Evolutionary conservation across 2,113 vertebrate species (phyloP).

Genomic region (Dicaeum eximium): DNA sequence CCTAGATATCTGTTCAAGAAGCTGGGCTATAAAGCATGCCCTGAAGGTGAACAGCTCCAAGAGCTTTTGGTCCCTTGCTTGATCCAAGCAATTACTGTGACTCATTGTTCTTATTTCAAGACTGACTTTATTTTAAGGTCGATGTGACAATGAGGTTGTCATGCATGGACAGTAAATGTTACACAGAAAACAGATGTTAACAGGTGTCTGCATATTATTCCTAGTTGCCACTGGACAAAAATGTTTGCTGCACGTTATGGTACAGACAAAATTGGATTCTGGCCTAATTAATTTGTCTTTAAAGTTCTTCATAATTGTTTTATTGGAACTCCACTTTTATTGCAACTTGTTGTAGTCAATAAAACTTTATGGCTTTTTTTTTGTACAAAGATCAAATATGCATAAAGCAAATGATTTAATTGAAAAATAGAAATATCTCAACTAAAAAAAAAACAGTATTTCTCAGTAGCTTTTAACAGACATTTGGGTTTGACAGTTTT

Average conservation of each 20-base stretch:
- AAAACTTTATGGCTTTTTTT: background rate
- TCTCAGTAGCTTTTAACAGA: background rate
- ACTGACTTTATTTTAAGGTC: constrained; percentile 21
- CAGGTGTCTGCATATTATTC: background rate
- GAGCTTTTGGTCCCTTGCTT: background rate
- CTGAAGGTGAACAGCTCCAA: constrained; percentile 19
- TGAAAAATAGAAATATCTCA: background rate
- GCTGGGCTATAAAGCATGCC: background rate
- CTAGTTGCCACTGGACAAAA: background rate
- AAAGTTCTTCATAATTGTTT: background rate
- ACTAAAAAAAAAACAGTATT: background rate
- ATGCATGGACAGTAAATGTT: background rate
- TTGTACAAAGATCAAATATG: background rate
- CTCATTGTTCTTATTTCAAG: constrained; percentile 18
- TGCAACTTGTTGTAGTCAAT: background rate
- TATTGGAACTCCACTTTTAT: background rate
- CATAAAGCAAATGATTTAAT: background rate
- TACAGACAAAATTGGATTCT: background rate
- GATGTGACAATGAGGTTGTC: background rate
- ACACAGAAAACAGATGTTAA: constrained; percentile 6
- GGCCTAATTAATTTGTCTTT: background rate
- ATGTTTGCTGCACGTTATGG: background rate
- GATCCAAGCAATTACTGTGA: constrained; percentile 4
- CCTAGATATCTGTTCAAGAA: constrained; percentile 21
- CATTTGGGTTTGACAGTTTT: background rate